phyloP scores from a whole-genome alignment of 2,797 vertebrate species.

The Microctenopoma stevenorrisi region DNA sequence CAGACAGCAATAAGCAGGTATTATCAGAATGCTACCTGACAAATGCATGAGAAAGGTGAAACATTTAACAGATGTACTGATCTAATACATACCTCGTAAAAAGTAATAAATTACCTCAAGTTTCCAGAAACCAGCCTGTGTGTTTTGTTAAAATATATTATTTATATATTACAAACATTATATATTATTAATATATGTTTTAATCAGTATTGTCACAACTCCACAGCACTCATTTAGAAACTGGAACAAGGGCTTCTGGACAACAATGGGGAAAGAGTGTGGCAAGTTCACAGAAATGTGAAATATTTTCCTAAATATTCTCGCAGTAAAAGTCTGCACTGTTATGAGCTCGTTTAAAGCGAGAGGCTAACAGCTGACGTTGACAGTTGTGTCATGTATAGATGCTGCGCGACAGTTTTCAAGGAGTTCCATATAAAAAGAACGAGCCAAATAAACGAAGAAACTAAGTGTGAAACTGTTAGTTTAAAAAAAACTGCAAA shows the following conservation, averaged over 20 bases:
- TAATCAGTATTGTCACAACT: not conserved
- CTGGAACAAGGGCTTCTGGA: constrained; percentile 22
- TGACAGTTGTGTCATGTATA: not conserved
- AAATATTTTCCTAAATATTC: not conserved
- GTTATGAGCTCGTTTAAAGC: not conserved
- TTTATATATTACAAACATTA: not conserved
- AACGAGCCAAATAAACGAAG: too few relatives aligned
- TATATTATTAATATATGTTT: too few relatives aligned
- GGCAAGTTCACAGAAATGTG: not conserved
- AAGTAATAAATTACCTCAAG: constrained; percentile 10
- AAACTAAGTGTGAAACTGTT: not conserved
- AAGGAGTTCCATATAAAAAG: not conserved
- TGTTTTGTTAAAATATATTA: constrained; percentile 38
- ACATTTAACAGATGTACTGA: constrained; percentile 30
- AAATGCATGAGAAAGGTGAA: constrained; percentile 9
- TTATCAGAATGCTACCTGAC: not conserved
- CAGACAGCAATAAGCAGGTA: constrained; percentile 27
- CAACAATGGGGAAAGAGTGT: not conserved
- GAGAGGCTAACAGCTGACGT: not conserved
- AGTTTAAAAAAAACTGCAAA: constrained; percentile 12
- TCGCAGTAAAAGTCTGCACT: constrained; percentile 2
- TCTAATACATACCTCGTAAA: constrained; percentile 10
- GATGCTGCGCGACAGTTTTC: not conserved
- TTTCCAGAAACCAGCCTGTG: constrained; percentile 34
- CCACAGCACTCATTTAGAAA: constrained; percentile 45